Conservation (phyloP, 2,797 vertebrate genomes). For the Benthosema pterotum region DNA sequence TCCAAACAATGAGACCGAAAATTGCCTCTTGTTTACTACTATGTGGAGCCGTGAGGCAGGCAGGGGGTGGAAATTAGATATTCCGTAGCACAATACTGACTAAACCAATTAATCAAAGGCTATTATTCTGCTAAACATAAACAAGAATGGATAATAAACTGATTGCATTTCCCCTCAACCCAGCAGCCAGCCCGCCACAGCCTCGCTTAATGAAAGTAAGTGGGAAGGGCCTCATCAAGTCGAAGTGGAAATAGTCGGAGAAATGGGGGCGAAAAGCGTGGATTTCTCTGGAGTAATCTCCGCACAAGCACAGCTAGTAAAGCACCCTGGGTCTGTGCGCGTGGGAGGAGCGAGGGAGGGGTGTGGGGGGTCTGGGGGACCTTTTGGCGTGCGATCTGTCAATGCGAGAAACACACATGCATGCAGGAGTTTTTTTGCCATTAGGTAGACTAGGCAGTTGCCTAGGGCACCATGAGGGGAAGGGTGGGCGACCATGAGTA, state of each 20-base stretch:
- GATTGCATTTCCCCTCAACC: conserved; percentile 16
- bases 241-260: background rate
- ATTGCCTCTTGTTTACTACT: conserved; percentile 5
- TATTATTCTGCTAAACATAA: conserved; percentile 17
- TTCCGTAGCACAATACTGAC: background rate
- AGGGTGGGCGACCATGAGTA: too few relatives aligned
- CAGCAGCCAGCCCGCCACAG: background rate
- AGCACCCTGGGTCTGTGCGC: too few relatives aligned
- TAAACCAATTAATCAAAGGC: conserved; percentile 21
- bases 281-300: background rate
- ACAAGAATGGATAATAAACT: conserved; percentile 1
- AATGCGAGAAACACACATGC: background rate
- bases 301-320: background rate
- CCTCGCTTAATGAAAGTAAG: conserved; percentile 5
- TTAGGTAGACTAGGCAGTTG: too few relatives aligned
- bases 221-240: background rate
- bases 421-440: too few relatives aligned
- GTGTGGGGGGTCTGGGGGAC: too few relatives aligned
- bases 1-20: background rate
- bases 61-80: conserved; percentile 8
- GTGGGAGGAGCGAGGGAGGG: background rate
- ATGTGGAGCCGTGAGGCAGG: too few relatives aligned
- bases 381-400: conserved; percentile 1
- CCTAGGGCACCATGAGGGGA: too few relatives aligned
- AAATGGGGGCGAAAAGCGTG: background rate